Percentiles rank a stretch among this genome's conserved stretches.
Evolutionary conservation across 2,888 invertebrate genomes (phyloP).

Genomic region (Megaustenia siamemsis): DNA sequence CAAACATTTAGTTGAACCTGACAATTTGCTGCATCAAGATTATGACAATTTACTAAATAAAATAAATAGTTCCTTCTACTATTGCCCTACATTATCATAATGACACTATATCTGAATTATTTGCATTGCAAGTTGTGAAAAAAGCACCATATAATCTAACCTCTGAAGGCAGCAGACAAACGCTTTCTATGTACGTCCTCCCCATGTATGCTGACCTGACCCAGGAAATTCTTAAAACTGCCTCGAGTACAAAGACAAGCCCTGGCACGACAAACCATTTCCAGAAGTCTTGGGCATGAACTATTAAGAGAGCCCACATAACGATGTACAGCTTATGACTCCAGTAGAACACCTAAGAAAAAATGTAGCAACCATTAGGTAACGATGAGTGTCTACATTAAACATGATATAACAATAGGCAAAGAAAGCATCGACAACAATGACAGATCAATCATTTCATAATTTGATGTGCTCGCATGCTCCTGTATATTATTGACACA

Average conservation of each 20-base stretch:
- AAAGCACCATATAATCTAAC: slow-evolving; percentile 82
- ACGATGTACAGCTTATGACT: slow-evolving; percentile 92
- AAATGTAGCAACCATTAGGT: too few relatives aligned
- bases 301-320: slow-evolving; percentile 90
- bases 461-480: too few relatives aligned
- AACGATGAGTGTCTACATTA: too few relatives aligned
- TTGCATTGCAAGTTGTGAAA: too few relatives aligned
- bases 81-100: too few relatives aligned
- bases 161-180: slow-evolving; percentile 90
- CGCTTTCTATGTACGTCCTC: slow-evolving; percentile 90
- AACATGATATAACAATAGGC: neutral
- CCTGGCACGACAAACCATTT: slow-evolving; percentile 95
- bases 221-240: slow-evolving; percentile 33
- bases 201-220: slow-evolving; percentile 40
- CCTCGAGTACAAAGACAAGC: slow-evolving; percentile 88
- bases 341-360: slow-evolving; percentile 92
- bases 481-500: too few relatives aligned
- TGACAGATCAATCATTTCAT: too few relatives aligned
- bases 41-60: too few relatives aligned
- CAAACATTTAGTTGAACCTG: too few relatives aligned
- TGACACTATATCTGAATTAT: too few relatives aligned
- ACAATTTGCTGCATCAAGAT: too few relatives aligned
- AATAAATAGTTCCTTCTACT: too few relatives aligned
- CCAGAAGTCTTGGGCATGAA: slow-evolving; percentile 96
- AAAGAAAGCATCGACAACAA: neutral